Conservation (phyloP, 2,888 invertebrate species). For the Gari tellinella region DNA sequence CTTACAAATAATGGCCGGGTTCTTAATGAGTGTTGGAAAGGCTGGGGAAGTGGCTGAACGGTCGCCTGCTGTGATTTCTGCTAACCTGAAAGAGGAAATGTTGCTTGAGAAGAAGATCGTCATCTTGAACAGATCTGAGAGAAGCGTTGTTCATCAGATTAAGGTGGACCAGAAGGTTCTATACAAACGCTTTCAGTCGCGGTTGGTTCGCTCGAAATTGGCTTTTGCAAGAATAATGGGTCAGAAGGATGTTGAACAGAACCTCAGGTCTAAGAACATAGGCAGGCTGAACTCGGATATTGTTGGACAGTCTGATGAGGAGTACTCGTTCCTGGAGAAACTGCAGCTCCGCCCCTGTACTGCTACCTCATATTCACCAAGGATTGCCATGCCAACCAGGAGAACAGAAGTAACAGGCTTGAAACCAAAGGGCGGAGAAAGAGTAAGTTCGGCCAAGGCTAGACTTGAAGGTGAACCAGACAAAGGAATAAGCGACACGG, state of each 20-base stretch:
- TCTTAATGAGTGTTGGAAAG: constrained; percentile 44
- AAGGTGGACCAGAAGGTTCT: constrained; percentile 73
- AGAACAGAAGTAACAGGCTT: not conserved
- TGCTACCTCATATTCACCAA: constrained; percentile 32
- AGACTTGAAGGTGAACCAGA: not conserved
- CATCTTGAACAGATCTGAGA: constrained; percentile 67
- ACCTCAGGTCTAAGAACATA: constrained; percentile 63
- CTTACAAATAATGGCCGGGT: constrained; percentile 37
- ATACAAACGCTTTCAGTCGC: constrained; percentile 69
- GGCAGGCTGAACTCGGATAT: constrained; percentile 67
- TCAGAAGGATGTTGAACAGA: constrained; percentile 64
- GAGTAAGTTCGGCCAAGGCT: not conserved
- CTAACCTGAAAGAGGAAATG: constrained; percentile 73
- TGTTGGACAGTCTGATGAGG: constrained; percentile 62
- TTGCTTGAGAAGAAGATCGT: constrained; percentile 66
- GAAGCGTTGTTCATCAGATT: constrained; percentile 68
- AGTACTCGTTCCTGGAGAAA: constrained; percentile 68
- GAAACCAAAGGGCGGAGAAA: not conserved
- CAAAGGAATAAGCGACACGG: not conserved
- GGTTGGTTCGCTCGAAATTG: constrained; percentile 69
- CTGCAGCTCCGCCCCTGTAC: constrained; percentile 62
- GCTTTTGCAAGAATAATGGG: constrained; percentile 68
- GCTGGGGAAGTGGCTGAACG: constrained; percentile 67
- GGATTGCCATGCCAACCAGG: constrained; percentile 3
- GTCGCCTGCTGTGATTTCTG: constrained; percentile 70